Conservation (phyloP, 2,888 invertebrate genomes). For the Mechanitis messenoides region DNA sequence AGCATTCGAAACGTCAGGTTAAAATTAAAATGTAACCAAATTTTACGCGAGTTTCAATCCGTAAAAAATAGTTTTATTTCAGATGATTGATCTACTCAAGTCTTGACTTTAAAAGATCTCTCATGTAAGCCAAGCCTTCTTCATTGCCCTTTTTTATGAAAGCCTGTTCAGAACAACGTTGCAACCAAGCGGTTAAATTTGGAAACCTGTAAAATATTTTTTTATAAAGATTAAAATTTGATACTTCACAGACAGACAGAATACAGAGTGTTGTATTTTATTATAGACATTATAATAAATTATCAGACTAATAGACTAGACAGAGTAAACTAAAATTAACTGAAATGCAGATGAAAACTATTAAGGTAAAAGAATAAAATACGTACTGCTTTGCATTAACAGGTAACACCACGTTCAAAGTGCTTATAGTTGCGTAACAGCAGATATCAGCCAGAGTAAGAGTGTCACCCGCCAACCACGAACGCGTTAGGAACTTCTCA, state of each 20-base stretch:
- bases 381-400: conserved; percentile 48
- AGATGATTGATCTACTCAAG: neutral
- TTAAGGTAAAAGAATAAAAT: neutral
- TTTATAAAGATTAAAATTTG: too few relatives aligned
- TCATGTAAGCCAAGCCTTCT: conserved; percentile 28
- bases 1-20: too few relatives aligned
- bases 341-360: neutral
- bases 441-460: conserved; percentile 79
- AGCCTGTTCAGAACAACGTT: conserved; percentile 35
- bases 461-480: conserved; percentile 75
- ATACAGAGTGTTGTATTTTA: too few relatives aligned
- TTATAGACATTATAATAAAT: too few relatives aligned
- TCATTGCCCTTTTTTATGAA: conserved; percentile 39
- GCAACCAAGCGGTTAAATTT: conserved; percentile 39
- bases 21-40: too few relatives aligned
- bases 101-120: conserved; percentile 1
- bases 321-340: too few relatives aligned
- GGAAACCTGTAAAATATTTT: conserved; percentile 36
- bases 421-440: conserved; percentile 70
- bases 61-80: too few relatives aligned
- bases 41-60: too few relatives aligned
- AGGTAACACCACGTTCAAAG: conserved; percentile 49
- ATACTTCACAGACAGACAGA: too few relatives aligned
- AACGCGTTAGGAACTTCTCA: conserved; percentile 49
- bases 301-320: neutral